Conservation (phyloP, 2,113 vertebrate genomes). For the Chloropsis cyanopogon region DNA sequence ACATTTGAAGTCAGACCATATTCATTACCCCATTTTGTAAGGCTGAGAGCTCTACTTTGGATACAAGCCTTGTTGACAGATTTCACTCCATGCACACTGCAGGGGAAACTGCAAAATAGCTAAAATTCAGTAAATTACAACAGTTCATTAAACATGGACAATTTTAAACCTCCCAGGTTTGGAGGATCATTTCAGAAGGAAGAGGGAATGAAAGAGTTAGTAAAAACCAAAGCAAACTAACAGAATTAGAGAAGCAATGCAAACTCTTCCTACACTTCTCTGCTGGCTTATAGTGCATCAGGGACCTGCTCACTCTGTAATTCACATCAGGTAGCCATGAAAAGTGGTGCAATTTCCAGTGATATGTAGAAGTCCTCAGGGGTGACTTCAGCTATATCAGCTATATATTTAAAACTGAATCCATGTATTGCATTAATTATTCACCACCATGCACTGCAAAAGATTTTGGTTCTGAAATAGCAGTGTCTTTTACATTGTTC, state of each 20-base stretch:
- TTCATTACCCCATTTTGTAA: not conserved
- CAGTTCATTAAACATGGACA: not conserved
- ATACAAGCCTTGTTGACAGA: not conserved
- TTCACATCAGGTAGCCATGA: not conserved
- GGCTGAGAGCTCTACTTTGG: not conserved
- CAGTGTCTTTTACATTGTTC: not conserved
- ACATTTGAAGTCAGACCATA: not conserved
- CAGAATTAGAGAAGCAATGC: not conserved
- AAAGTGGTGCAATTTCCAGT: not conserved
- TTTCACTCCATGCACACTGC: not conserved
- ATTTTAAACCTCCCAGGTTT: not conserved
- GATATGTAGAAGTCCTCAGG: not conserved
- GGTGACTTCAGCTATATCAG: not conserved
- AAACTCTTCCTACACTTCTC: not conserved
- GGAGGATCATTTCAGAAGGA: not conserved
- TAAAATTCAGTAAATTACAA: not conserved
- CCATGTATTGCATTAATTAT: not conserved
- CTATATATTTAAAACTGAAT: not conserved
- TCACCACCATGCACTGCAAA: not conserved
- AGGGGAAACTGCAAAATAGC: not conserved
- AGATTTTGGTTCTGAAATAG: not conserved
- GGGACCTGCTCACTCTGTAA: not conserved
- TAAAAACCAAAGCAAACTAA: not conserved
- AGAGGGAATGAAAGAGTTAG: not conserved
- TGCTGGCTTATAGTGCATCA: not conserved